phyloP scores from a whole-genome alignment of 2,113 vertebrate genomes.

The Brachyistius frenatus region DNA sequence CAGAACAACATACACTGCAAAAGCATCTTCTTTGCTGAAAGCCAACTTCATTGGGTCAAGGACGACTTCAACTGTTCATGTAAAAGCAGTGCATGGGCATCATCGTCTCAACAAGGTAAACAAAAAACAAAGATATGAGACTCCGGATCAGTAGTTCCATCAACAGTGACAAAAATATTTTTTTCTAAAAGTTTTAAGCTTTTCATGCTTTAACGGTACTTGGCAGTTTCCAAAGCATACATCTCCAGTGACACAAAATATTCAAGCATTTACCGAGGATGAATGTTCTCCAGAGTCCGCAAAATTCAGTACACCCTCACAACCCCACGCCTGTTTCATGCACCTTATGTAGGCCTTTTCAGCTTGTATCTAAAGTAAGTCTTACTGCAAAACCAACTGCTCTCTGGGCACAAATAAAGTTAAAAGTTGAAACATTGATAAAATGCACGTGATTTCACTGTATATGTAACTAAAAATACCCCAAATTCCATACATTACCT shows the following conservation, averaged over 20 bases:
- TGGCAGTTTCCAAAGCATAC: neutral
- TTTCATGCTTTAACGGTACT: no score
- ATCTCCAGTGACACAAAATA: no score
- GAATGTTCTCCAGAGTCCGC: no score
- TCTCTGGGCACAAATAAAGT: no score
- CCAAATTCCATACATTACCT: constrained; percentile 78
- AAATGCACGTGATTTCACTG: neutral
- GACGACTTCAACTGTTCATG: neutral
- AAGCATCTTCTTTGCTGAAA: neutral
- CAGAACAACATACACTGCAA: neutral
- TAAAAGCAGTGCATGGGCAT: neutral
- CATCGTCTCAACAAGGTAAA: neutral
- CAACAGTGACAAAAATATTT: neutral
- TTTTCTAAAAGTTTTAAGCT: neutral
- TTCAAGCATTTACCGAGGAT: no score
- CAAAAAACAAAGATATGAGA: neutral
- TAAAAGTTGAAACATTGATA: neutral
- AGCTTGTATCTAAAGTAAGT: no score
- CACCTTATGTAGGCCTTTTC: no score
- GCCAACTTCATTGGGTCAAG: neutral
- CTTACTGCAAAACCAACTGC: no score
- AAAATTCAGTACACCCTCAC: no score
- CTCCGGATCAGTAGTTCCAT: neutral
- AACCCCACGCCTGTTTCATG: no score
- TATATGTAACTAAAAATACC: neutral